Percentiles rank a stretch among this genome's conserved stretches.
These are phyloP conservation scores for Clepsis dumicolana DNA, from an alignment of 2,888 invertebrate species.

Conservation along the genomic window DNA sequence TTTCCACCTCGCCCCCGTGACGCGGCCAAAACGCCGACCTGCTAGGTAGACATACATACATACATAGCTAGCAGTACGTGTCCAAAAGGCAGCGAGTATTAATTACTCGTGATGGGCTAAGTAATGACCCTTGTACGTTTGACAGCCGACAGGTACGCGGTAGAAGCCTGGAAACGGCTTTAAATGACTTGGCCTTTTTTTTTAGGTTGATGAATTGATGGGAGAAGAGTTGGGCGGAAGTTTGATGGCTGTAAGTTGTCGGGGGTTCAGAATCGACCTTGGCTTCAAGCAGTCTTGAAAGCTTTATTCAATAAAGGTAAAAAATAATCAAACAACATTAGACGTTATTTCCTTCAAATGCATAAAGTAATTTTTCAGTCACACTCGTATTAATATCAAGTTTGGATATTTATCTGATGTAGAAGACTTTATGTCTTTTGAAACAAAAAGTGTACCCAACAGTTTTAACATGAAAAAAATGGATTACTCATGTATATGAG, in stretches of 20 bases:
- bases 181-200: conserved; percentile 14
- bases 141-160: conserved; percentile 77
- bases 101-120: conserved; percentile 81
- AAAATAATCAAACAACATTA: too few relatives aligned
- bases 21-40: conserved; percentile 12
- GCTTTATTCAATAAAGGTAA: too few relatives aligned
- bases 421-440: too few relatives aligned
- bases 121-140: conserved; percentile 85
- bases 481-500: too few relatives aligned
- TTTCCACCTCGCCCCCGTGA: conserved; percentile 7
- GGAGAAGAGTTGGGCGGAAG: conserved; percentile 5
- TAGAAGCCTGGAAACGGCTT: conserved; percentile 47
- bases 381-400: too few relatives aligned
- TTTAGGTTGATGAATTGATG: conserved; percentile 22
- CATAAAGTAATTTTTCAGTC: too few relatives aligned
- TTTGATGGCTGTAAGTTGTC: not conserved
- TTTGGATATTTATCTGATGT: too few relatives aligned
- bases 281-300: not conserved
- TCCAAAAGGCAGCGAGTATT: conserved; percentile 61
- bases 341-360: too few relatives aligned
- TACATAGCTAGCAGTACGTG: conserved; percentile 37
- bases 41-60: not conserved
- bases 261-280: not conserved
- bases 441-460: too few relatives aligned
- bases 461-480: too few relatives aligned